A percentile compares a stretch with the other conserved stretches of the same genome.
Conservation (phyloP, 1,140 invertebrate genomes). For the Archegozetes longisetosus region DNA sequence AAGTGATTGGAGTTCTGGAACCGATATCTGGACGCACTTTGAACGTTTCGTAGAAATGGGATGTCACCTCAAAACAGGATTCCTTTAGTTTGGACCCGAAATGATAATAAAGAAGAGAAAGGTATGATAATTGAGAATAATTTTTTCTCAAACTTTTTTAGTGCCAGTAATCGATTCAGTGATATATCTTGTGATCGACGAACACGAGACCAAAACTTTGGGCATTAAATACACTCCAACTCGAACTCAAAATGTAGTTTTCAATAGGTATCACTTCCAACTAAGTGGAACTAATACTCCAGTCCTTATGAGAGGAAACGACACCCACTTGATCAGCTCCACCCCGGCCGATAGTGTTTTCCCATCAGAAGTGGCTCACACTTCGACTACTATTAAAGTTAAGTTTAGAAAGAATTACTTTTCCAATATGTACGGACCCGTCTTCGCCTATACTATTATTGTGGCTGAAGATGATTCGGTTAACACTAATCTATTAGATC, state of each 20-base stretch:
- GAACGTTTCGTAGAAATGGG: conserved; percentile 80
- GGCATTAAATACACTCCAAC: conserved; percentile 25
- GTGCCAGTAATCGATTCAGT: conserved; percentile 80
- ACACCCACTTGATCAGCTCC: conserved; percentile 74
- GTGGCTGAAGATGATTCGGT: conserved; percentile 61
- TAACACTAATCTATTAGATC: conserved; percentile 48
- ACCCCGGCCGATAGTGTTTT: conserved; percentile 52
- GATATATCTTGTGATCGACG: conserved; percentile 64
- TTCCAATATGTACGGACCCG: conserved; percentile 64
- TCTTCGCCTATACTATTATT: conserved; percentile 75
- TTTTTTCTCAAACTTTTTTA: conserved; percentile 44
- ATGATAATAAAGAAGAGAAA: conserved; percentile 48
- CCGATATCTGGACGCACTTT: conserved; percentile 41
- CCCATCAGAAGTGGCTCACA: conserved; percentile 59
- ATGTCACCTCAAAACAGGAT: conserved; percentile 75
- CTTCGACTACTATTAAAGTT: conserved; percentile 62
- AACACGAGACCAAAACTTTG: conserved; percentile 41
- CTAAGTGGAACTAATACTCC: conserved; percentile 21
- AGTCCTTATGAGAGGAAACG: conserved; percentile 44
- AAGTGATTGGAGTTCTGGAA: conserved; percentile 66
- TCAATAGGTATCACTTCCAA: conserved; percentile 24
- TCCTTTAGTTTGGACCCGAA: conserved; percentile 63
- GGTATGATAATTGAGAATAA: conserved; percentile 39
- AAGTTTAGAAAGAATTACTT: conserved; percentile 78
- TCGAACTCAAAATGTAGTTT: conserved; percentile 22